These are phyloP conservation scores for Stegastes partitus DNA, from an alignment of 2,113 vertebrate species.

Conservation along the genomic window DNA sequence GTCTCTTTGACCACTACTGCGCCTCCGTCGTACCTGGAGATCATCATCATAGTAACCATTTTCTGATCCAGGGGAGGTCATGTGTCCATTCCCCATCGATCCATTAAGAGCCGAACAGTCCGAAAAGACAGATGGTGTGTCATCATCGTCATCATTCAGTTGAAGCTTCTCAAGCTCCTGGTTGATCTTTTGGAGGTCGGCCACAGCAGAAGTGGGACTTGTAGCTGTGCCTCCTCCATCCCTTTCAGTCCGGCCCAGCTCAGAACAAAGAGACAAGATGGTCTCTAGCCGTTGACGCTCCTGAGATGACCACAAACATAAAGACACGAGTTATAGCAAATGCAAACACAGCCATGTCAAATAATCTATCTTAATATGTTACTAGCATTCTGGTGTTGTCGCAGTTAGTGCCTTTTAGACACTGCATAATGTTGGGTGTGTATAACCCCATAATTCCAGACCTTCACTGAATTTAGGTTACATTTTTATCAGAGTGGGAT, in stretches of 20 bases:
- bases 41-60: conserved; percentile 79
- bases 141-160: conserved; percentile 82
- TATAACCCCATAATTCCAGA: neutral
- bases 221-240: conserved; percentile 52
- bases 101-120: conserved; percentile 82
- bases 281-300: conserved; percentile 96
- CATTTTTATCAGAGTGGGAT: neutral
- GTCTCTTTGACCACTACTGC: conserved; percentile 74
- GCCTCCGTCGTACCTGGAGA: conserved; percentile 78
- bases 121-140: conserved; percentile 86
- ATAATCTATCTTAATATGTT: neutral
- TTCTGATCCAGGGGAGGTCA: conserved; percentile 77
- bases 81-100: conserved; percentile 68
- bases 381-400: neutral
- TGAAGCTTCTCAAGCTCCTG: conserved; percentile 95
- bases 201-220: conserved; percentile 85
- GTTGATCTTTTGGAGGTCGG: conserved; percentile 95
- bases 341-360: too few relatives aligned
- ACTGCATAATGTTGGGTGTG: too few relatives aligned
- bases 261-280: conserved; percentile 93
- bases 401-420: neutral
- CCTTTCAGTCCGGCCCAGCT: conserved; percentile 86
- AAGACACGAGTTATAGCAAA: neutral
- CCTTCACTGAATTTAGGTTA: neutral
- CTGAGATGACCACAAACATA: conserved; percentile 73